Evolutionary conservation across 2,797 vertebrate genomes (phyloP).

Genomic region (Furcifer pardalis): DNA sequence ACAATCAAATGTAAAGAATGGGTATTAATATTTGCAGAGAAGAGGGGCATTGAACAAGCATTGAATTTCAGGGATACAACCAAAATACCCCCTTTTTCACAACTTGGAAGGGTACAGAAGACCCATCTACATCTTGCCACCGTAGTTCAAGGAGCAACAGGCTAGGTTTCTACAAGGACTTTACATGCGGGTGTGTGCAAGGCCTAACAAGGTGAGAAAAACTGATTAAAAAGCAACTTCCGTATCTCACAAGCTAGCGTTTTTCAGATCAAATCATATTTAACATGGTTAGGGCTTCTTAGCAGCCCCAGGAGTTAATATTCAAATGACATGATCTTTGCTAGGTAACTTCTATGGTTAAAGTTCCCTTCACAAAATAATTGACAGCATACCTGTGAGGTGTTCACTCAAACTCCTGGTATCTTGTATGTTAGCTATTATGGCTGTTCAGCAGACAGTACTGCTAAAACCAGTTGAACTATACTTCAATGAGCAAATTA

Average conservation of each 20-base stretch:
- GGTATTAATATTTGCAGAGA: not conserved
- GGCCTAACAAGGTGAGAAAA: no score
- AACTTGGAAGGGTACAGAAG: not conserved
- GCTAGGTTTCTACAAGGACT: not conserved
- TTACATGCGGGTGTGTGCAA: no score
- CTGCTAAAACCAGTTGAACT: not conserved
- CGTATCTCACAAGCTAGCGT: conserved; percentile 38
- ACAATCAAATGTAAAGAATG: no score
- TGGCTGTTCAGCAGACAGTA: not conserved
- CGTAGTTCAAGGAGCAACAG: not conserved
- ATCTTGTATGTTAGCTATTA: not conserved
- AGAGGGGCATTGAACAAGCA: not conserved
- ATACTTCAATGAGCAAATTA: no score
- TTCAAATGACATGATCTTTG: not conserved
- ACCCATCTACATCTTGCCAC: not conserved
- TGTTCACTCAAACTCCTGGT: not conserved
- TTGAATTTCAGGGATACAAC: not conserved
- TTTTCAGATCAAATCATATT: no score
- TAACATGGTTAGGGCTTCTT: conserved; percentile 29
- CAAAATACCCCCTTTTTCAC: not conserved
- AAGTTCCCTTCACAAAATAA: not conserved
- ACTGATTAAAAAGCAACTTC: conserved; percentile 45
- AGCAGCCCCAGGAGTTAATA: conserved; percentile 43
- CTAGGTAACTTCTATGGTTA: not conserved
- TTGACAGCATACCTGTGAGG: not conserved